Conservation (phyloP, 2,888 invertebrate species). For the Rhogogaster chlorosoma region DNA sequence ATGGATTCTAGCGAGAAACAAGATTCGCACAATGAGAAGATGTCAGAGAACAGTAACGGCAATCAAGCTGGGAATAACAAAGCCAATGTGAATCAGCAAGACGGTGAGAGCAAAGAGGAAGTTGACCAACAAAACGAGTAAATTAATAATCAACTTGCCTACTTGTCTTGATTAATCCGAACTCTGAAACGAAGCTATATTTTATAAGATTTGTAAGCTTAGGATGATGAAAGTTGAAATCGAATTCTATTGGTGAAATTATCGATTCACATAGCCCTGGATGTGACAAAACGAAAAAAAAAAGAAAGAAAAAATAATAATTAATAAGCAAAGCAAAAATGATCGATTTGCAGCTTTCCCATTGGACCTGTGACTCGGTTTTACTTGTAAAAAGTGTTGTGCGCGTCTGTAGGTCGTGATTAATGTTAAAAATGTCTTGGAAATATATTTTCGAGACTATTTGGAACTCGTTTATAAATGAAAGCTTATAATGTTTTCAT, state of each 20-base stretch:
- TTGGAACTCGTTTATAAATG: not conserved
- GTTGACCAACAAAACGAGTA: constrained; percentile 76
- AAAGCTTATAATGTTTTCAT: constrained; percentile 6
- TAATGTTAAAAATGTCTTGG: not conserved
- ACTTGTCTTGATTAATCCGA: not conserved
- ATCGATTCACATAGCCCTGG: constrained; percentile 37
- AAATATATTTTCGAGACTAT: constrained; percentile 28
- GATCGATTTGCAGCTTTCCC: constrained; percentile 17
- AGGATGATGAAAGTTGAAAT: constrained; percentile 34
- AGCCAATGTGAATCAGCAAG: constrained; percentile 72
- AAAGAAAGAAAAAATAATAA: not conserved
- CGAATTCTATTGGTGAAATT: constrained; percentile 11
- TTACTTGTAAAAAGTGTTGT: constrained; percentile 31
- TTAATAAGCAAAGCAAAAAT: constrained; percentile 6
- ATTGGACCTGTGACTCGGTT: not conserved
- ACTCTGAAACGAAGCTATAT: constrained; percentile 38
- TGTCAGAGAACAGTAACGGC: constrained; percentile 69
- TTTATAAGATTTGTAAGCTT: constrained; percentile 35
- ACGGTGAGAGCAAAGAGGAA: constrained; percentile 75
- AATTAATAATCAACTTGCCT: constrained; percentile 52
- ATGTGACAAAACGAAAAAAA: constrained; percentile 6
- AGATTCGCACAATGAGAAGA: constrained; percentile 75
- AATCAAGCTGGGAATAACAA: constrained; percentile 71
- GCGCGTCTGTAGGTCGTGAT: constrained; percentile 15
- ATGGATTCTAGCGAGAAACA: constrained; percentile 75